Base-by-base conservation (phyloP, 2,888 invertebrate genomes). In the Leucoptera coffeella region DNA sequence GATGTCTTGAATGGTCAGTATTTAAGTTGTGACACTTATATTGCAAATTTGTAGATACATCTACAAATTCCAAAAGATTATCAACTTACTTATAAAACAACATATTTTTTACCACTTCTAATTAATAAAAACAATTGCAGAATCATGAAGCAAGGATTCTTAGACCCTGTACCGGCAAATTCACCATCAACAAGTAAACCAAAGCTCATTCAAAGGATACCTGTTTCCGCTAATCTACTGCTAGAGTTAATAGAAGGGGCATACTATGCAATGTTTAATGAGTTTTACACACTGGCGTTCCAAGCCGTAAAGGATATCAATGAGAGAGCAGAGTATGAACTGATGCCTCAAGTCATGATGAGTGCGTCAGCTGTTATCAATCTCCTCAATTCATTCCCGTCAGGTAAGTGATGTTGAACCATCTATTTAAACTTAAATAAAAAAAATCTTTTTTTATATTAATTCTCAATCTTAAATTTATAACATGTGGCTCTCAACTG, bases 181-280 rank as follows among this genome's bases (percentile, higher is more conserved):
- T 42, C 40, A 9, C 53, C 55, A 33, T 50, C 61, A 38, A 53
- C 60, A 29, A 71, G 74, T 19, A 59, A 75, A 37, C 60, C 71
- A 21, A 73, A 78, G 38, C 78, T 80, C 22, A 77, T 78, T 31
- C 80, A 83, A 22, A 77, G 94, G 35, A 86, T 95, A 53, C 84
- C 89, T 13, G 79, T 95, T 14, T 84, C 89, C 24, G 80, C 89
- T 29, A 80, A 82, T 39, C 80, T 96, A 46, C 73, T 96, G 22
- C 74, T 94, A 37, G 94, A 96, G 64, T 75, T 94, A 53, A 74
- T 93, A 27, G 88, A 92, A 50, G 86, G 88, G 29, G 78, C 88
- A 35, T 95, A 95, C 52, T 92, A 85, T 65, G 85, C 92, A 7
- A 86, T 94, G 81, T 91, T 89, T 48, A 94, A 94, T 61, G 89